Conservation (phyloP, 2,113 vertebrate genomes). For the Cheilinus undulatus region DNA sequence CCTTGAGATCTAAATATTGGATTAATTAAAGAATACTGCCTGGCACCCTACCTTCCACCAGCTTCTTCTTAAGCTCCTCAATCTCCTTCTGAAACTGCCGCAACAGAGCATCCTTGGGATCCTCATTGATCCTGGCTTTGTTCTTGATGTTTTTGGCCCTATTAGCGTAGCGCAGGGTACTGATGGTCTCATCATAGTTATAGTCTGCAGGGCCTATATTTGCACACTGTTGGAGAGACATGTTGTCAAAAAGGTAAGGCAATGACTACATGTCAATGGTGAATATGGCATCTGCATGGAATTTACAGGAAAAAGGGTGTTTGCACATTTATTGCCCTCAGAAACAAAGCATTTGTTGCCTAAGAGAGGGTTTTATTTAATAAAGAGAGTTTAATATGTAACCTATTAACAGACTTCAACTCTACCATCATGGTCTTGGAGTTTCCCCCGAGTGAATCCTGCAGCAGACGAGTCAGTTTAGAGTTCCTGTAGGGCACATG, state of each 20-base stretch:
- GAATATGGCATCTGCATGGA: neutral
- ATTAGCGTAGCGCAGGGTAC: slow-evolving; percentile 97
- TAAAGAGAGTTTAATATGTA: too few species aligned
- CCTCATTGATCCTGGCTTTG: slow-evolving; percentile 98
- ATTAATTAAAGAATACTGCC: neutral
- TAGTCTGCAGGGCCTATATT: slow-evolving; percentile 99
- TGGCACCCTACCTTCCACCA: slow-evolving; percentile 91
- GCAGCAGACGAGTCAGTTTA: slow-evolving; percentile 95
- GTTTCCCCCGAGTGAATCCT: slow-evolving; percentile 97
- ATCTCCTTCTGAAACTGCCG: slow-evolving; percentile 99
- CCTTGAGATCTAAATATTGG: too few species aligned
- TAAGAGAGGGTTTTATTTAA: neutral
- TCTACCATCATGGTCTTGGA: slow-evolving; percentile 99
- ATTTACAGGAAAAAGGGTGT: too few species aligned
- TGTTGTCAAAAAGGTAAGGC: neutral
- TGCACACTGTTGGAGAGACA: slow-evolving; percentile 87
- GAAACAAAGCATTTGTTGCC: neutral
- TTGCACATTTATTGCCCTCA: slow-evolving; percentile 11
- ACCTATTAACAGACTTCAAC: neutral
- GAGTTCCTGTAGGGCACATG: slow-evolving; percentile 98
- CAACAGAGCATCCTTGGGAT: slow-evolving; percentile 97
- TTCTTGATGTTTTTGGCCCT: slow-evolving; percentile 99
- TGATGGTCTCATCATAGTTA: slow-evolving; percentile 99
- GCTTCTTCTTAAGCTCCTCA: slow-evolving; percentile 96
- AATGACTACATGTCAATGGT: slow-evolving; percentile 1